These are phyloP conservation scores for Phasia obesa DNA, from an alignment of 2,888 invertebrate species.

Conservation along the genomic window DNA sequence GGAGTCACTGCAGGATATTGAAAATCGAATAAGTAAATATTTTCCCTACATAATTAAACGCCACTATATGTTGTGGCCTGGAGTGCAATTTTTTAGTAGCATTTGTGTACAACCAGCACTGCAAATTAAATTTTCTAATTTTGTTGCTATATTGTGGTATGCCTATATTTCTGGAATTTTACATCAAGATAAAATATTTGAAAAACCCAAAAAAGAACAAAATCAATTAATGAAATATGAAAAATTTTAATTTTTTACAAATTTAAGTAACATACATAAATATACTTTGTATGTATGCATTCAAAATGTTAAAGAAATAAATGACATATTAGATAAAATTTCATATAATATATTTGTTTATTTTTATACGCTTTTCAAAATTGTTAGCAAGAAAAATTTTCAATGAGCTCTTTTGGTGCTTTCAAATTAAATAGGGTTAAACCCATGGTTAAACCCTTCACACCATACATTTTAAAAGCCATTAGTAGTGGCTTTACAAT, in stretches of 20 bases:
- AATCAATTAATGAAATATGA: neutral
- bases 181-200: slow-evolving; percentile 19
- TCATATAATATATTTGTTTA: neutral
- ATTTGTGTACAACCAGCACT: slow-evolving; percentile 6
- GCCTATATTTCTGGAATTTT: slow-evolving; percentile 30
- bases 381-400: neutral
- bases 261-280: too few relatives aligned
- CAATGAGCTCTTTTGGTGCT: neutral
- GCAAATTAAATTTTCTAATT: slow-evolving; percentile 12
- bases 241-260: too few relatives aligned
- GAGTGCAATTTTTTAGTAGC: slow-evolving; percentile 18
- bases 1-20: slow-evolving; percentile 7
- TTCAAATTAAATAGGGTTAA: neutral
- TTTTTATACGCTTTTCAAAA: neutral
- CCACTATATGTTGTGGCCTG: slow-evolving; percentile 40
- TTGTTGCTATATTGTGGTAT: slow-evolving; percentile 17
- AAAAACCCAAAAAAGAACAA: neutral
- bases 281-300: too few relatives aligned
- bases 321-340: too few relatives aligned
- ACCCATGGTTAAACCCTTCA: neutral
- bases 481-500: slow-evolving; percentile 6
- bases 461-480: slow-evolving; percentile 5
- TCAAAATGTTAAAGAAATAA: too few relatives aligned
- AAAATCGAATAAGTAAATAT: slow-evolving; percentile 10
- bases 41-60: slow-evolving; percentile 24